Conservation (phyloP, 2,797 vertebrate species). For the Alca torda region DNA sequence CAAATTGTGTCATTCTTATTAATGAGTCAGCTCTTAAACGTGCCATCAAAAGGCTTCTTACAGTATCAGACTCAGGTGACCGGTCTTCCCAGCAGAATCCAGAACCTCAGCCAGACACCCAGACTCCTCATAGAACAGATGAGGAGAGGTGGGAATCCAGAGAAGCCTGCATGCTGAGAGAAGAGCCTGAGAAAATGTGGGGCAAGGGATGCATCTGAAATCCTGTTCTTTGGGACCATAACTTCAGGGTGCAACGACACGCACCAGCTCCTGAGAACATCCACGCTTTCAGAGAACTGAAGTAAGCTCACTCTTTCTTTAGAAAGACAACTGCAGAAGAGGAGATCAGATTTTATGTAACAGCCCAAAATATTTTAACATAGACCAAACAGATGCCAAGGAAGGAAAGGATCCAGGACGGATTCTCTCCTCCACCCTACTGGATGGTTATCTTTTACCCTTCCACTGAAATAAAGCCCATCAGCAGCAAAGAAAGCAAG, state of each 20-base stretch:
- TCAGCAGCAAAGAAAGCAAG: background rate
- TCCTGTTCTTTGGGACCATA: background rate
- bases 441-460: background rate
- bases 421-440: background rate
- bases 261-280: background rate
- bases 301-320: background rate
- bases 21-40: background rate
- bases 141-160: background rate
- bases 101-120: background rate
- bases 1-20: background rate
- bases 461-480: background rate
- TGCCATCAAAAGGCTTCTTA: background rate
- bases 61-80: background rate
- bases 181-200: background rate
- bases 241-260: background rate
- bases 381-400: background rate
- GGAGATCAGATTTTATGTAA: rapidly evolving
- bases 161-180: rapidly evolving
- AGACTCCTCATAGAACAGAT: background rate
- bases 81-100: background rate
- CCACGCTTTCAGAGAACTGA: background rate
- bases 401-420: background rate
- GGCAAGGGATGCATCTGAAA: background rate
- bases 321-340: background rate
- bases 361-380: background rate